These are phyloP conservation scores for Anabacerthia variegaticeps DNA, from an alignment of 2,797 vertebrate genomes.

Conservation along the genomic window DNA sequence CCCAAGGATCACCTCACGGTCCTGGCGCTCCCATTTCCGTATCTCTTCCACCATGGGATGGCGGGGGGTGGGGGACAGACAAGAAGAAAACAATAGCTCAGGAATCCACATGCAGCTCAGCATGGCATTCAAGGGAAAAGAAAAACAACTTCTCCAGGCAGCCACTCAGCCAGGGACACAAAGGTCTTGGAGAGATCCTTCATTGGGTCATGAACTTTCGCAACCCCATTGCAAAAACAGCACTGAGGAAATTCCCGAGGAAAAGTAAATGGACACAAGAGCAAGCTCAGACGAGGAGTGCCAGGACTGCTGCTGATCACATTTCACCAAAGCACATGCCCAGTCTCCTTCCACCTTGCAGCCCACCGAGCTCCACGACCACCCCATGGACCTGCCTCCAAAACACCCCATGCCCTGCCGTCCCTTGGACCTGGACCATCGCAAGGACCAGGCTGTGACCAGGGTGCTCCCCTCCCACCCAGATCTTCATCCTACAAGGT, in stretches of 20 bases:
- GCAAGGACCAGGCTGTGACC: neutral
- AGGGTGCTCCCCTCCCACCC: neutral
- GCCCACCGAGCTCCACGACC: fast-evolving
- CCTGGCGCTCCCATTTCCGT: fast-evolving
- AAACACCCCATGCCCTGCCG: neutral
- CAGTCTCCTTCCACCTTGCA: neutral
- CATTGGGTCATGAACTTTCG: neutral
- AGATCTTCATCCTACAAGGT: fast-evolving
- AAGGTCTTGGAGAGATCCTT: slow-evolving; percentile 1
- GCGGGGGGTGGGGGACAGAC: fast-evolving
- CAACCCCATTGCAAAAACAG: neutral
- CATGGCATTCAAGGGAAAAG: neutral
- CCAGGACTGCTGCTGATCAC: neutral
- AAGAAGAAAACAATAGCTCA: slow-evolving; percentile 1
- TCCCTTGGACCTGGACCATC: fast-evolving
- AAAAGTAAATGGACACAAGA: neutral
- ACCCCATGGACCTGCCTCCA: fast-evolving
- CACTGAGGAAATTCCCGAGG: slow-evolving; percentile 9
- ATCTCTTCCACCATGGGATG: neutral
- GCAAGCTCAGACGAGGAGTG: neutral
- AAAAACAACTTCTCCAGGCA: neutral
- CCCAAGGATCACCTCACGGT: neutral
- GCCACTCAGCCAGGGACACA: neutral
- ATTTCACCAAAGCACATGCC: neutral
- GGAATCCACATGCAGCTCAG: neutral